Evolutionary conservation across 2,797 vertebrate species (phyloP).

Genomic region (Moxostoma hubbsi): DNA sequence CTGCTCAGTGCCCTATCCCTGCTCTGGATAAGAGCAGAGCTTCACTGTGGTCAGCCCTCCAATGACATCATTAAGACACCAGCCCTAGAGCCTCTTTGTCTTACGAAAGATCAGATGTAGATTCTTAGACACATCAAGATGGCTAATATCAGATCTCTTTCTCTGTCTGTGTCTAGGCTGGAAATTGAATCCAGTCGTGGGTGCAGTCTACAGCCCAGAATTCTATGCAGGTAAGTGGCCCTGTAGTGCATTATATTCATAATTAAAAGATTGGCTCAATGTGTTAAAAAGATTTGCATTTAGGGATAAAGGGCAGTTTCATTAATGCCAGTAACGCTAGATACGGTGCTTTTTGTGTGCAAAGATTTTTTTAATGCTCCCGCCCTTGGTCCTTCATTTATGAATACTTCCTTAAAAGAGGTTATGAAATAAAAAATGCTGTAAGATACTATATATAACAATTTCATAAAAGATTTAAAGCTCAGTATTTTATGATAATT

Average conservation of each 20-base stretch:
- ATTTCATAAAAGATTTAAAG: constrained; percentile 7
- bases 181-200: constrained; percentile 98
- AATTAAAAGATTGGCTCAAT: background rate
- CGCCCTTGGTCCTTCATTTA: constrained; percentile 2
- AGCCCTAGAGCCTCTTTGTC: constrained; percentile 9
- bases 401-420: background rate
- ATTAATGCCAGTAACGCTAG: background rate
- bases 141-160: constrained; percentile 15
- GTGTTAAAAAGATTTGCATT: constrained; percentile 18
- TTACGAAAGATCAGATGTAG: constrained; percentile 21
- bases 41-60: constrained; percentile 32
- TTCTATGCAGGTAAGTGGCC: constrained; percentile 94
- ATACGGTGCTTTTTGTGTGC: background rate
- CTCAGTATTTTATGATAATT: background rate
- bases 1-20: constrained; percentile 29
- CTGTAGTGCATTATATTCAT: background rate
- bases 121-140: constrained; percentile 12
- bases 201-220: constrained; percentile 96
- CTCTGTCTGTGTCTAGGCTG: constrained; percentile 80
- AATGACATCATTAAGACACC: constrained; percentile 45
- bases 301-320: constrained; percentile 17
- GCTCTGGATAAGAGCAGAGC: constrained; percentile 19
- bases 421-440: constrained; percentile 21
- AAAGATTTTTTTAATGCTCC: background rate
- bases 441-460: constrained; percentile 10